Evolutionary conservation across 2,888 invertebrate species (phyloP), one percentile per base, ranked within the genome.

Genomic region (Drosophila greeni): DNA sequence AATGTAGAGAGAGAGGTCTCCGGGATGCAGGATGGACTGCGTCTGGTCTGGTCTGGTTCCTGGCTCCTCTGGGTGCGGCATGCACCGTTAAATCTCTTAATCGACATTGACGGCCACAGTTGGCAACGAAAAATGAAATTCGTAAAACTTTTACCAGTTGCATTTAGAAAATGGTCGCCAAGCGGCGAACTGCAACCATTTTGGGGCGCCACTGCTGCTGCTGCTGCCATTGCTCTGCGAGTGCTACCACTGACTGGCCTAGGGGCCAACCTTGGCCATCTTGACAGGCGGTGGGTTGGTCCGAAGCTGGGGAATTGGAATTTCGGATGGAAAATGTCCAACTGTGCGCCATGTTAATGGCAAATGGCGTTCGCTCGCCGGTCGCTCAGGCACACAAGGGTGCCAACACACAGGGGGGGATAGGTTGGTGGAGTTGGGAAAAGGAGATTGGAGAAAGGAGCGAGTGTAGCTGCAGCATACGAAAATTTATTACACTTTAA

Each of bases 41-140:
- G 45, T 45, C 43, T 26, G 43, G 43, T 36, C 23, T 18, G n/a
- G n/a, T n/a, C n/a, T n/a, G n/a, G n/a, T n/a, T 37, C 48, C 33
- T 7, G 29, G 45, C 20, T 20, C 53, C 59, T 47, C 48, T n/a
- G 31, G 48, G 14, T 58, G 43, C 18, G 33, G 55, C 52, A 58
- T 59, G 60, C 43, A 42, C 75, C 73, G 70, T 80, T 80, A 77
- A 80, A 77, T 80, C 82, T 80, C 78, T 73, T 74, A 82, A 82
- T 79, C 80, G 76, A 80, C 79, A 79, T 64, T 69, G 80, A 76
- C 75, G 77, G 75, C 72, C 75, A 58, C 66, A 72, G 76, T 79
- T 76, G 71, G 65, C 49, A 33, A 31, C 68, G 54, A 57, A 69
- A 73, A 76, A 76, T 75, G 67, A 71, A 75, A 76, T 74, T 68